Base-by-base conservation (phyloP, 2,888 invertebrate species). In the Xestobium rufovillosum region DNA sequence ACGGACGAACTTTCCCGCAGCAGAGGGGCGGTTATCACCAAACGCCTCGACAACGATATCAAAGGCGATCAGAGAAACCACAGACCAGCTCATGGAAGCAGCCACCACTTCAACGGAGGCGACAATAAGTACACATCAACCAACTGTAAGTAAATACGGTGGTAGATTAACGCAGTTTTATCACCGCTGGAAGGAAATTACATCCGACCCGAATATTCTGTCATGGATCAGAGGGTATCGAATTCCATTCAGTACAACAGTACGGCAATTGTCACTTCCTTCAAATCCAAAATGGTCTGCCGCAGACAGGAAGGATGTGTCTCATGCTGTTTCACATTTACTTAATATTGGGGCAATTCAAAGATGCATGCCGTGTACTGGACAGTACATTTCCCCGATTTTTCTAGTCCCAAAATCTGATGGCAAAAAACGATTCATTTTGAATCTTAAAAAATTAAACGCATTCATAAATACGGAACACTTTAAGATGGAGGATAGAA, bases 381-480 rank as follows among this genome's bases (percentile, higher is more conserved):
- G 12, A 11, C 45, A 45, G 27, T 42, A 27, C 30, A 11, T 42
- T 10, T 43, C 41, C 3, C 38, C 26, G 11, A 41, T 38, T 14
- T 40, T 42, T 34, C 13, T 43, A 14, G 30, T 13, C 11, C 36
- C 26, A 23, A 41, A 41, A 25, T 15, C 37, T 11, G 36, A 28
- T 38, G 25, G 30, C n/a, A 3, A 23, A 1, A 17, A 15, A 1
- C 17, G 39, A 14, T 31, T 39, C 8, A n/a, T n/a, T n/a, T n/a
- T n/a, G n/a, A n/a, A n/a, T n/a, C n/a, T n/a, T n/a, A n/a, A n/a
- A n/a, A n/a, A 19, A 1, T 19, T 51, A 6, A 49, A 51, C 17
- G 29, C 38, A 25, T 51, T 39, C 30, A 17, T 52, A 13, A n/a
- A 15, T 14, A 32, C 34, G 2, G 12, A 39, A 15, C 51, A 55